A percentile compares a stretch with the other conserved stretches of the same genome.
phyloP scores from a whole-genome alignment of 2,113 vertebrate genomes.

The Lampris incognitus region DNA sequence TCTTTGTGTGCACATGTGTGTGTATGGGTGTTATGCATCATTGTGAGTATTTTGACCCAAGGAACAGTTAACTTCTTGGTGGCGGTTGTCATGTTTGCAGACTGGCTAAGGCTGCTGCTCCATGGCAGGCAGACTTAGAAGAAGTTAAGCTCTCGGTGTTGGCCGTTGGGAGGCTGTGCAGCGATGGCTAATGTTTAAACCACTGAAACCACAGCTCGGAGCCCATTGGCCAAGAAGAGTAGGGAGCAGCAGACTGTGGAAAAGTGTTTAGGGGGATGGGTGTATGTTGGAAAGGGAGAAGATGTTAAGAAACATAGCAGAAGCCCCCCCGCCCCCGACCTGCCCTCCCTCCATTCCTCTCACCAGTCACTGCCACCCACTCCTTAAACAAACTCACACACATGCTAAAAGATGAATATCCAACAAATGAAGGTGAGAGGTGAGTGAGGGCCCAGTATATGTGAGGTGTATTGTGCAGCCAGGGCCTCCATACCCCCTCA shows the following conservation, averaged over 20 bases:
- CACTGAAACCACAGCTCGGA: conserved; percentile 31
- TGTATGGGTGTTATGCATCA: not conserved
- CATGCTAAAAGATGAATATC: conserved; percentile 79
- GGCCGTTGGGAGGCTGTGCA: conserved; percentile 17
- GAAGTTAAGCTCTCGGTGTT: conserved; percentile 3
- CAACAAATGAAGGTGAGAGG: conserved; percentile 78
- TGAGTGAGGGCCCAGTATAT: conserved; percentile 65
- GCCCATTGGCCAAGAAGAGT: conserved; percentile 16
- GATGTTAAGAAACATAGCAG: conserved; percentile 59
- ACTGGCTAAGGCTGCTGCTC: not conserved
- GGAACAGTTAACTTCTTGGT: not conserved
- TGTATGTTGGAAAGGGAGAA: conserved; percentile 5
- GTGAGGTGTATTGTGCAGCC: conserved; percentile 73
- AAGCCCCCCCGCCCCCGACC: conserved; percentile 18
- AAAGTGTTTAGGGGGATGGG: conserved; percentile 46
- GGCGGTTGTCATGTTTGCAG: not conserved
- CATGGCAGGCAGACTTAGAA: conserved; percentile 16
- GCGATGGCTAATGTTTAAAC: conserved; percentile 57
- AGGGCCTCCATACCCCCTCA: conserved; percentile 20
- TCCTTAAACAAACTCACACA: conserved; percentile 77
- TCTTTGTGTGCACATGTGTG: not conserved
- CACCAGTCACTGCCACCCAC: conserved; percentile 36
- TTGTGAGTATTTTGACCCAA: not conserved
- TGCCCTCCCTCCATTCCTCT: conserved; percentile 6
- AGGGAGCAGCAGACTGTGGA: conserved; percentile 4